These are phyloP conservation scores for Acleris emargana DNA, from an alignment of 2,888 invertebrate species.

Conservation along the genomic window DNA sequence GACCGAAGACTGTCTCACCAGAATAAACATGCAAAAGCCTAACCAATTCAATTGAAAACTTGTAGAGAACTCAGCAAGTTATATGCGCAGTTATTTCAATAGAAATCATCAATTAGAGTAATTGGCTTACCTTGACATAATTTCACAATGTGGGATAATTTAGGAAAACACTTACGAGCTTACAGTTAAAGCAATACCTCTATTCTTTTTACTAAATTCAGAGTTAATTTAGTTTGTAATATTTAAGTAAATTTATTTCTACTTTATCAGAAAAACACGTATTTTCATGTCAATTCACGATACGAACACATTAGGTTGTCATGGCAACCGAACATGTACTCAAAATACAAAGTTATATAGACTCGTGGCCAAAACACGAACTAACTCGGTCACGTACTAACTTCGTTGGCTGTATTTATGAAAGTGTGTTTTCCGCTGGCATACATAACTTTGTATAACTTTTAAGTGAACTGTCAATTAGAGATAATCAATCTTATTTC, in stretches of 20 bases:
- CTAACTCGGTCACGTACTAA: background rate
- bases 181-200: background rate
- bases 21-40: no score
- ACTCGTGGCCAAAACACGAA: constrained; percentile 5
- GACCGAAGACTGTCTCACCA: no score
- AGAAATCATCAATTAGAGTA: constrained; percentile 24
- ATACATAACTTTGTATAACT: background rate
- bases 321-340: constrained; percentile 22
- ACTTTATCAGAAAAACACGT: constrained; percentile 1
- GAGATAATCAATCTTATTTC: no score
- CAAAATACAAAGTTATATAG: background rate
- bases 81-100: constrained; percentile 18
- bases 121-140: constrained; percentile 53
- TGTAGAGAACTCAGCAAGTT: background rate
- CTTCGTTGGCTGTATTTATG: constrained; percentile 1
- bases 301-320: constrained; percentile 24
- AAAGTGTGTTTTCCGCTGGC: background rate
- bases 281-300: constrained; percentile 8
- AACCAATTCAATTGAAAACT: background rate
- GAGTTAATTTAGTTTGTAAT: constrained; percentile 13
- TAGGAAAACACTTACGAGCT: constrained; percentile 1
- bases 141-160: constrained; percentile 40
- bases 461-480: no score
- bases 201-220: background rate
- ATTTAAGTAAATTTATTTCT: constrained; percentile 31